Evolutionary conservation across 1,140 invertebrate genomes (phyloP).

Genomic region (Phenacoccus solenopsis): DNA sequence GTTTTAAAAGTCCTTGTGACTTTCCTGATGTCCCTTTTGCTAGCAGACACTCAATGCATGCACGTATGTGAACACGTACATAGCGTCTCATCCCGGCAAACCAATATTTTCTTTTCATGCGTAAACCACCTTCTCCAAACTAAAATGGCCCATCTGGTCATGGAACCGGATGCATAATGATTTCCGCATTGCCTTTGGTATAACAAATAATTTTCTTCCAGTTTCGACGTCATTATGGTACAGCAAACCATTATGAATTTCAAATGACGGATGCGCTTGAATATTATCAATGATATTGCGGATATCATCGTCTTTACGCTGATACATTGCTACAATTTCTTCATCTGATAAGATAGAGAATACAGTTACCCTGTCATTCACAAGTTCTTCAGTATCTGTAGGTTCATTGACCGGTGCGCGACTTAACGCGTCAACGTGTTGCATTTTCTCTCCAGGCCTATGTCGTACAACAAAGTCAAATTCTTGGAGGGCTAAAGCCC

Average conservation of each 20-base stretch:
- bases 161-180: neutral
- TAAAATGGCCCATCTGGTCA: neutral
- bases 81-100: neutral
- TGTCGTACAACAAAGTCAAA: constrained; percentile 28
- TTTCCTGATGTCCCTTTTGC: neutral
- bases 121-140: neutral
- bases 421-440: constrained; percentile 33
- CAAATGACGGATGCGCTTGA: neutral
- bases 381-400: neutral
- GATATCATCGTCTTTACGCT: neutral
- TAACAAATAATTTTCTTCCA: neutral
- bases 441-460: constrained; percentile 27
- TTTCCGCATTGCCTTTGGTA: neutral
- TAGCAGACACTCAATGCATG: neutral
- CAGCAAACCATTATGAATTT: neutral
- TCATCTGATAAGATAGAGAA: neutral
- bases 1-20: neutral
- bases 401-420: constrained; percentile 14
- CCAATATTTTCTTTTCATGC: neutral
- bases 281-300: neutral
- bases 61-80: neutral
- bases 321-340: neutral
- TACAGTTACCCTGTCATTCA: no score
- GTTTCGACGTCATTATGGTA: neutral
- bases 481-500: constrained; percentile 30